A percentile compares a stretch with the other conserved stretches of the same genome.
phyloP scores from a whole-genome alignment of 2,113 vertebrate genomes.

The Bos indicus region DNA sequence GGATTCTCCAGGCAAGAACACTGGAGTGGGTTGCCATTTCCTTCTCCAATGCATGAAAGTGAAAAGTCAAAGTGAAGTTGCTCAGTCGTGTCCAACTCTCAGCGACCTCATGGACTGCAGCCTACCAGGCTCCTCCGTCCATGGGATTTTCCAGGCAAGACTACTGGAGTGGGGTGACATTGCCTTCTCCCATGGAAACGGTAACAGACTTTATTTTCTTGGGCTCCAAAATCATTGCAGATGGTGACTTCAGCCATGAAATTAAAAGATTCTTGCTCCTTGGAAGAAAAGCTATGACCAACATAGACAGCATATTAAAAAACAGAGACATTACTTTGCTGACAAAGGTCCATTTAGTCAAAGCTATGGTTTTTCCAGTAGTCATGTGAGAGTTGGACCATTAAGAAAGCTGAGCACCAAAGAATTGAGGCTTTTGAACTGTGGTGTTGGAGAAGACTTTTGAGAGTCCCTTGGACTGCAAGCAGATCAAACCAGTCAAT shows the following conservation, averaged over 20 bases:
- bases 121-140: too few species aligned
- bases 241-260: neutral
- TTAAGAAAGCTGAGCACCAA: neutral
- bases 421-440: neutral
- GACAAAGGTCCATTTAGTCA: neutral
- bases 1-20: too few species aligned
- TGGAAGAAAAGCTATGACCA: neutral
- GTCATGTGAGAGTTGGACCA: neutral
- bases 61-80: too few species aligned
- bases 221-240: neutral
- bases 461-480: neutral
- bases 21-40: too few species aligned
- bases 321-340: neutral
- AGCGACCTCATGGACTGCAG: too few species aligned
- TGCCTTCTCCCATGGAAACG: neutral
- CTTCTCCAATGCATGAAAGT: too few species aligned
- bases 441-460: neutral
- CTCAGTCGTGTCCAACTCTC: too few species aligned
- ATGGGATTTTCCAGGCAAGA: too few species aligned
- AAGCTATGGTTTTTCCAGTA: neutral
- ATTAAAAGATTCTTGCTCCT: neutral
- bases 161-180: too few species aligned
- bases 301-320: neutral
- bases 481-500: neutral
- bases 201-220: neutral